Evolutionary conservation across 2,888 invertebrate genomes (phyloP).

Genomic region (Charanyca ferruginea): DNA sequence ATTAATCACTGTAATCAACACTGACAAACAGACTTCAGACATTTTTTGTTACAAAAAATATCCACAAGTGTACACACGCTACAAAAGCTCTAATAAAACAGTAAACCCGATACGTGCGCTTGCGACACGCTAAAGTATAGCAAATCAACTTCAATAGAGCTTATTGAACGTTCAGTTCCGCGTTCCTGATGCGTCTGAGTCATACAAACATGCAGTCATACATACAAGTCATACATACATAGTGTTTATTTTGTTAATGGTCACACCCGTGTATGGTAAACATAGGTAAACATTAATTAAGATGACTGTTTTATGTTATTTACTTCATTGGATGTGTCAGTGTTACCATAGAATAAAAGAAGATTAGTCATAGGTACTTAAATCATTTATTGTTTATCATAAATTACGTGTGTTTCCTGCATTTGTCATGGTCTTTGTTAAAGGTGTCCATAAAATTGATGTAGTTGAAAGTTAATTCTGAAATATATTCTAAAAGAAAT

Average conservation of each 20-base stretch:
- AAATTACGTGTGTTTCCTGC: slow-evolving; percentile 17
- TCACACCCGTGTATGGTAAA: slow-evolving; percentile 25
- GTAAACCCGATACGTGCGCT: slow-evolving; percentile 27
- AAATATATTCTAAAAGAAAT: no score
- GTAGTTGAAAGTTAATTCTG: no score
- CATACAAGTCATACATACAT: slow-evolving; percentile 23
- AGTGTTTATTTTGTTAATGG: slow-evolving; percentile 9
- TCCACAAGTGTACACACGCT: not conserved
- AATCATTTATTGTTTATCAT: no score
- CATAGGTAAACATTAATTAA: slow-evolving; percentile 18
- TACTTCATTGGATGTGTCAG: slow-evolving; percentile 5
- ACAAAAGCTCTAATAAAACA: slow-evolving; percentile 11
- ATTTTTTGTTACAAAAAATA: not conserved
- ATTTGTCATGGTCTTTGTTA: slow-evolving; percentile 8
- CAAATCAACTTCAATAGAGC: slow-evolving; percentile 70
- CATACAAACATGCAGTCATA: slow-evolving; percentile 43
- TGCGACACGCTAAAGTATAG: slow-evolving; percentile 49
- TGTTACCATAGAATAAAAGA: slow-evolving; percentile 3
- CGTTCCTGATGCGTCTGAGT: slow-evolving; percentile 66
- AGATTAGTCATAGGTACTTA: no score
- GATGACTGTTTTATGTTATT: slow-evolving; percentile 36
- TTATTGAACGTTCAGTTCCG: slow-evolving; percentile 71
- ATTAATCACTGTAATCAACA: no score
- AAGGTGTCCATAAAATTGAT: no score
- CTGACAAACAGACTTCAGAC: no score